A percentile compares a stretch with the other conserved stretches of the same genome.
Evolutionary conservation across 2,113 vertebrate genomes (phyloP).

Genomic region (Hypocryptadius cinnamomeus): DNA sequence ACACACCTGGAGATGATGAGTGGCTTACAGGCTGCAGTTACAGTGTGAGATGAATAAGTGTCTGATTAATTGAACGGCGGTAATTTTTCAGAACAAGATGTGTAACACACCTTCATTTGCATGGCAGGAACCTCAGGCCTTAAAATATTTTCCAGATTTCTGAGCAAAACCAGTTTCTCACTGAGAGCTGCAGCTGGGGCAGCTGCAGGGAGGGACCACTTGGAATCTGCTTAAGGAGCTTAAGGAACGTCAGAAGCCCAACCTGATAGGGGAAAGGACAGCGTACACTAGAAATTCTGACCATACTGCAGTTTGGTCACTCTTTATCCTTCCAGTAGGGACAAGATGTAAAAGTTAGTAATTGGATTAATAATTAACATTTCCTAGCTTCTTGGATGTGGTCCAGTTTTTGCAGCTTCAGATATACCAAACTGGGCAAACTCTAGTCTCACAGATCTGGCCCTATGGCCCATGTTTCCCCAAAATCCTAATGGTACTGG

Average conservation of each 20-base stretch:
- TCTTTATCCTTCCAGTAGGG: neutral
- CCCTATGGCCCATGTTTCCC: neutral
- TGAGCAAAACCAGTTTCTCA: neutral
- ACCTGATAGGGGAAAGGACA: neutral
- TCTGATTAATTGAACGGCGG: conserved; percentile 29
- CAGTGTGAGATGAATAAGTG: conserved; percentile 9
- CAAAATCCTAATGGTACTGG: neutral
- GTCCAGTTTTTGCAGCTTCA: neutral
- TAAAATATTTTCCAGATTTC: conserved; percentile 26
- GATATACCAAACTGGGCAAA: neutral
- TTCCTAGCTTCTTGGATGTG: neutral
- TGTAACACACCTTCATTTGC: conserved; percentile 33
- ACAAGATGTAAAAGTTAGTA: neutral
- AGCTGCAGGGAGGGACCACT: neutral
- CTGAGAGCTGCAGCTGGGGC: neutral
- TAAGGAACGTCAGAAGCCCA: neutral
- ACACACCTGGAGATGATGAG: neutral
- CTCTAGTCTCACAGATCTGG: neutral
- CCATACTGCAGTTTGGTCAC: neutral
- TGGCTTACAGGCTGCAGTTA: neutral
- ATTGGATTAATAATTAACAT: neutral
- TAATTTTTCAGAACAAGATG: conserved; percentile 30
- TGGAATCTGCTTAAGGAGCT: neutral
- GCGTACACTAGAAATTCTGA: neutral
- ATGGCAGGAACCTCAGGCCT: neutral